Base-by-base conservation (phyloP, 2,113 vertebrate species). In the Crotophaga sulcirostris region DNA sequence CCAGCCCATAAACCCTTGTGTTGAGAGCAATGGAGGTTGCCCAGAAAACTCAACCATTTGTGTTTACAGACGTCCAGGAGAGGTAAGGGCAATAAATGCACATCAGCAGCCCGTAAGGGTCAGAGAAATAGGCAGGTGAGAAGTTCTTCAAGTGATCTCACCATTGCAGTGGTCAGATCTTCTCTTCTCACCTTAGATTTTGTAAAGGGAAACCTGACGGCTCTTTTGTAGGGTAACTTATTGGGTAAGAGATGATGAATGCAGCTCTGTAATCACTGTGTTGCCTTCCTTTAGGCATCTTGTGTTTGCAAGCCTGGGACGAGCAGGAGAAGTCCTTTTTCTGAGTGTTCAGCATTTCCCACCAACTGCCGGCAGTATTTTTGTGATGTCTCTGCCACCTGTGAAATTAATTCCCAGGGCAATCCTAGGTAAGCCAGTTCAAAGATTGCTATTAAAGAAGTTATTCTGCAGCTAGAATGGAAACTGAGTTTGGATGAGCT, bases 251-350 rank as follows among this genome's bases (percentile, higher is more conserved):
- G 56, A 9, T 25, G 38, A 42, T 69, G 34, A 47, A 40, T 75
- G 33, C 62, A 92, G 20, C 16, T 76, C 36, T 88, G 0, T 91
- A 81, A 84, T 79, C 38, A 25, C 36, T 74, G 38, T 76, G 69
- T 93, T 97, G 45, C 62, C 72, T 93, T 96, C 70, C 51, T 33
- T 68, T 94, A 99, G 99, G 97, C 98, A 33, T 83, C 44, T 60
- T 99, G 99, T 90, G 38, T 94, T 25, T 99, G 99, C 88, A 98
- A 98, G 96, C 96, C 74, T 10, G 99, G 99, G 77, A 97, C 98
- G 97, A 95, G 90, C 5, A 86, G 87, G 18, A 90, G 38, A 75
- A 68, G 81, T 18, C 51, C 97, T n/a, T 94, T 95, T 1, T 68
- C 64, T 0, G 98, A 98, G 58, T 99, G 99, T 93, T 42, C 45